phyloP scores from a whole-genome alignment of 2,797 vertebrate species.

The Salarias fasciatus region DNA sequence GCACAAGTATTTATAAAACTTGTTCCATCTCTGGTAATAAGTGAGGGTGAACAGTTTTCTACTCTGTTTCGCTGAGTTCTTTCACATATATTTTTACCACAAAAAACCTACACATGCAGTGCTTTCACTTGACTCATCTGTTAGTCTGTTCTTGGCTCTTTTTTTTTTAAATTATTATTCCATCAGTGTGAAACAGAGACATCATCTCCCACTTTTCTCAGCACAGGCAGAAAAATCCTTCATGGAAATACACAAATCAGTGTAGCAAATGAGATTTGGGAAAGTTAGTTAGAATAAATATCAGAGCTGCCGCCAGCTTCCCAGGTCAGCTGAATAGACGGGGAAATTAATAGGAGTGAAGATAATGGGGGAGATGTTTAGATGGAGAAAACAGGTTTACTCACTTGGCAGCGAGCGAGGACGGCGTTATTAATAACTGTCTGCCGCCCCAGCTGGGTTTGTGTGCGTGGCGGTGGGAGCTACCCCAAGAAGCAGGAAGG shows the following conservation, averaged over 20 bases:
- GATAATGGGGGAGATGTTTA: slow-evolving; percentile 23
- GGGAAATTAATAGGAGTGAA: slow-evolving; percentile 21
- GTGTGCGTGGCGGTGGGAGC: slow-evolving; percentile 38
- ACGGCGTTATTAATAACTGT: slow-evolving; percentile 58
- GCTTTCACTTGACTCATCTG: slow-evolving; percentile 28
- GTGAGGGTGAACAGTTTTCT: no score
- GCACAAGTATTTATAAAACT: no score
- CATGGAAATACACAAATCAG: slow-evolving; percentile 24
- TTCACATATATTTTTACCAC: no score
- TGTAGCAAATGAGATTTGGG: slow-evolving; percentile 40
- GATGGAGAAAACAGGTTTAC: slow-evolving; percentile 27
- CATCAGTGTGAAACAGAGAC: slow-evolving; percentile 40
- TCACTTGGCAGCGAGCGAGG: slow-evolving; percentile 46
- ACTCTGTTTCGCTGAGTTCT: no score
- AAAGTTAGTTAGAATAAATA: slow-evolving; percentile 35
- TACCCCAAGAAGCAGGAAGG: slow-evolving; percentile 32
- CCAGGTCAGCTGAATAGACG: not conserved
- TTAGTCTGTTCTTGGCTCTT: slow-evolving; percentile 35
- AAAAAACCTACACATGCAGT: no score
- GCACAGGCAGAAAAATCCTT: slow-evolving; percentile 22
- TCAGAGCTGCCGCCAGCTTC: slow-evolving; percentile 3
- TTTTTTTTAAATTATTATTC: slow-evolving; percentile 29
- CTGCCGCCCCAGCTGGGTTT: slow-evolving; percentile 48
- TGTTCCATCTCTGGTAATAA: no score
- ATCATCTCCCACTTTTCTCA: slow-evolving; percentile 18